Evolutionary conservation across 1,140 invertebrate genomes (phyloP).

Genomic region (Papilio aristodemus): DNA sequence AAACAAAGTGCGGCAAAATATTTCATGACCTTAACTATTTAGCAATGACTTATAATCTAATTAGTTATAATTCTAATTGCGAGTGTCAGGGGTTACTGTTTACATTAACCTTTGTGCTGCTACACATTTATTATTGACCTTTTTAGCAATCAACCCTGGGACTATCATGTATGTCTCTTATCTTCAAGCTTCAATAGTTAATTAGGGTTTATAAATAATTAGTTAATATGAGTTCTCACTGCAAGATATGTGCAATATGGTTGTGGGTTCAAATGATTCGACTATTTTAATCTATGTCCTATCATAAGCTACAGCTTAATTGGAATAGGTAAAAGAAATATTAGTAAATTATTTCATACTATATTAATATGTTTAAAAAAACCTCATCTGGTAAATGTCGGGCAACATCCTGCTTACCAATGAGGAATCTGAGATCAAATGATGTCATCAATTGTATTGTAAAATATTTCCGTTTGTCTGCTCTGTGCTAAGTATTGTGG

Average conservation of each 20-base stretch:
- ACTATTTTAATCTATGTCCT: too few relatives aligned
- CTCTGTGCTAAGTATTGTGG: slow-evolving; percentile 6
- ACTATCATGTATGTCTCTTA: too few relatives aligned
- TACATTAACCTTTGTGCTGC: background rate
- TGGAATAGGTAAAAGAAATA: too few relatives aligned
- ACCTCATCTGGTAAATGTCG: too few relatives aligned
- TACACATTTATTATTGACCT: background rate
- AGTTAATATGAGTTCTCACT: too few relatives aligned
- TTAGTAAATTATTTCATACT: too few relatives aligned
- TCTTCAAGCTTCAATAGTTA: too few relatives aligned
- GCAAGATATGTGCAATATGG: too few relatives aligned
- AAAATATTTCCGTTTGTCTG: slow-evolving; percentile 2
- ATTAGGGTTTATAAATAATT: too few relatives aligned
- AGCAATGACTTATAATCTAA: slow-evolving; percentile 12
- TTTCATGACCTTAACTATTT: slow-evolving; percentile 5
- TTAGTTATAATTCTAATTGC: slow-evolving; percentile 1
- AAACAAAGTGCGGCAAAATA: background rate
- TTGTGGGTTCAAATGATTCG: too few relatives aligned
- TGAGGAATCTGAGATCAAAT: background rate
- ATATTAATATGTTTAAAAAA: too few relatives aligned
- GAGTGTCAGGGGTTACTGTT: background rate
- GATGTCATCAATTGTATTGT: background rate
- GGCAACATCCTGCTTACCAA: background rate
- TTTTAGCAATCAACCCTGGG: background rate
- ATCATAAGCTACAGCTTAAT: too few relatives aligned